Base-by-base conservation (phyloP, 2,888 invertebrate species). In the Himalopsyche kuldschensis region DNA sequence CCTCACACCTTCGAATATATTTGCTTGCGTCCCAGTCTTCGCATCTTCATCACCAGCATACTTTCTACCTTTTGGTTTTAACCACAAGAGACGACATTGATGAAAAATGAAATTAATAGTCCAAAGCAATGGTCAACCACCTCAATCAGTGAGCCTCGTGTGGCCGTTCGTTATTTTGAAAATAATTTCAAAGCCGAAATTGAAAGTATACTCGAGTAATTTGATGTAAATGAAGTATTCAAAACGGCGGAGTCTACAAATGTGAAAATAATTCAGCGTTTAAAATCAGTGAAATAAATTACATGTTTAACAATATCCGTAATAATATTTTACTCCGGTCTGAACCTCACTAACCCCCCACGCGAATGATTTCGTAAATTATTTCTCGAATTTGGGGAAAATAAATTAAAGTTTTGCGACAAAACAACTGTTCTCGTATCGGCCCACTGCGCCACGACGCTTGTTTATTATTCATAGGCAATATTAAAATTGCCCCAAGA, bases 201-300 rank as follows among this genome's bases (percentile, higher is more conserved):
- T 69, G 69, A 69, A 69, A 69, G 69, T 27, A 69, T 30, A 69
- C 69, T 69, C 20, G 69, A 2, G 30, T 69, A 69, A 69, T 69
- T 69, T 30, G 69, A 69, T 69, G 27, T 69, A 69, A 69, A 69
- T 69, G 69, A 69, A 69, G 69, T 27, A 69, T 69, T 69, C 69
- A 69, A 69, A 69, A 69, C 27, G 69, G n/a, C 11, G 20, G 10
- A 69, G 69, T 15, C 69, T 11, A 27, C 24, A 69, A 69, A 69
- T 69, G 69, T 69, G 69, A 69, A 69, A 69, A 69, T 69, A 69
- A 69, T 69, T 69, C 69, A 69, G 69, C 69, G 69, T 69, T 69
- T 69, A 69, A 69, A 69, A 69, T 69, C 69, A 69, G 69, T 69
- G 69, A 69, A 69, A 69, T 69, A 69, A 69, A 69, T 69, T 69